Conservation (phyloP, 2,797 vertebrate genomes). For the Enteromius unitaeniatus region DNA sequence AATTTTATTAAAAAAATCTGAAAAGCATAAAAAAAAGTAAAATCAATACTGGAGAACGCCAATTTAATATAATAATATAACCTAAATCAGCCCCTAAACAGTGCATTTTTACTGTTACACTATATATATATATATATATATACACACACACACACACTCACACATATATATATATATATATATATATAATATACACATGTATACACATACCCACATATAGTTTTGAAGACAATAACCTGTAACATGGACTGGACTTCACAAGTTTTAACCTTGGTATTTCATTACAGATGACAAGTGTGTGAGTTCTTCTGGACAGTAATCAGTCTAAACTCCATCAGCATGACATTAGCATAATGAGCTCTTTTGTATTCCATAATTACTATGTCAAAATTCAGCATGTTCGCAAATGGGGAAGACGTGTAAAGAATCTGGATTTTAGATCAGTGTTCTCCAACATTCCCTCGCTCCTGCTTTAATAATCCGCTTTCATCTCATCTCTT, state of each 20-base stretch:
- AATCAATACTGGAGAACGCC: neutral
- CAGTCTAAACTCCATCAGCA: neutral
- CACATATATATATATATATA: too few species aligned
- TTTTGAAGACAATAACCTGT: neutral
- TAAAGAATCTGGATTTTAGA: neutral
- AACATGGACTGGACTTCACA: neutral
- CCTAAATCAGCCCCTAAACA: too few species aligned
- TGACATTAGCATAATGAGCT: slow-evolving; percentile 26
- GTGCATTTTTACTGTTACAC: too few species aligned
- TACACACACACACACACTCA: too few species aligned
- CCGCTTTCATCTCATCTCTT: neutral
- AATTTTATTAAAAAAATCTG: too few species aligned
- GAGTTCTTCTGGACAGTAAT: slow-evolving; percentile 17
- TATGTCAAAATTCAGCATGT: neutral
- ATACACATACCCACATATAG: too few species aligned
- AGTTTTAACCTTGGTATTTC: slow-evolving; percentile 10
- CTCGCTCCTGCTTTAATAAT: neutral
- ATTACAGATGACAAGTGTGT: neutral
- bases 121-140: too few species aligned
- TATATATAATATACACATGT: too few species aligned
- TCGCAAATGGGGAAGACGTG: neutral
- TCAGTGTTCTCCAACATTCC: neutral
- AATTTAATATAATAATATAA: neutral
- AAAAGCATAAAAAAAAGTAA: too few species aligned
- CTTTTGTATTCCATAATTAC: slow-evolving; percentile 25